Evolutionary conservation across 2,888 invertebrate species (phyloP), one percentile per base, ranked within the genome.

Genomic region (Napeogenes inachia): DNA sequence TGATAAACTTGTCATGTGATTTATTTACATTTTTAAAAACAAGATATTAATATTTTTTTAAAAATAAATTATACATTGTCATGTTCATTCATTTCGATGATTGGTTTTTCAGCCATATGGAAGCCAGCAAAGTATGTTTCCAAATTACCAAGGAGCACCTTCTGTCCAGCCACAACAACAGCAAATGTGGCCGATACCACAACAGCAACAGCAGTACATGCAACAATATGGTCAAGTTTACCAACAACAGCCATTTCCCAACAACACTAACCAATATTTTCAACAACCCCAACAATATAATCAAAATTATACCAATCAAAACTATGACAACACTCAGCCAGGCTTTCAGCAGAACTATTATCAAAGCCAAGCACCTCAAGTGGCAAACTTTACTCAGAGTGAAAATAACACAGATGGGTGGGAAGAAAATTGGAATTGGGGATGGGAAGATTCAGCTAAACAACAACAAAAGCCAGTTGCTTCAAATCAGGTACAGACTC

Each of bases 361-460:
- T 73, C 80, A 76, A 65, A 82, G 81, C 71, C 81, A 83, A 73
- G 73, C 70, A 57, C 71, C 70, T 12, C 78, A 75, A 54, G 81
- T 75, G 65, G 82, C 75, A 63, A 78, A 73, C 58, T 79, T 75
- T 63, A 63, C 71, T 30, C 80, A 80, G 67, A 77, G 70, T 50
- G 76, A 82, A 66, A 71, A 75, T 30, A 80, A 80, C 62, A 73
- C 76, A 59, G 89, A 85, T 73, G 80, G 73, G 61, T 90, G 85
- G 89, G 88, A 87, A 66, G 89, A 87, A 54, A 87, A 87, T 57
- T 92, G 92, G 92, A 91, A 91, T 73, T 93, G 93, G 93, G 92
- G 91, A 2, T 93, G 93, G 93, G 93, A 92, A 13, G 93, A 93
- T 65, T 77, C 85, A 13, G 77, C 84, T 8, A 89, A 89, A 67